Base-by-base conservation (phyloP, 2,113 vertebrate genomes). In the Salvelinus alpinus region DNA sequence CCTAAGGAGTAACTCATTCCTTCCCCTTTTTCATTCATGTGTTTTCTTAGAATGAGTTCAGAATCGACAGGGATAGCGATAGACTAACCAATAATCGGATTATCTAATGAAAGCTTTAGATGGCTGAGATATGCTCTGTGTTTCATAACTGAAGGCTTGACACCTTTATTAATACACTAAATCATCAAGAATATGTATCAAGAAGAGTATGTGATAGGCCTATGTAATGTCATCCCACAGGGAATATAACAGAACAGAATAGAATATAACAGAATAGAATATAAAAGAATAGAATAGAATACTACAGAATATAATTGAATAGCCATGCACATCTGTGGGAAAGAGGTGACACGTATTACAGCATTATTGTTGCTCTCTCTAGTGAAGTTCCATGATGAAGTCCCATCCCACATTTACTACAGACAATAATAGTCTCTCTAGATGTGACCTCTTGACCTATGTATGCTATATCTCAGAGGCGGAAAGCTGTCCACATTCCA, bases 401-500 rank as follows among this genome's bases (percentile, higher is more conserved):
- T 57, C 59, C 31, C 22, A 48, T 77, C 66, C 73, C 31, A 34
- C 78, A 80, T 76, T 66, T 73, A 44, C 44, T 20, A 59, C 67
- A 64, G 60, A 24, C 59, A 11, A 44, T 44, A 44, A 44, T 44
- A 44, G 8, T 44, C 2, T 71, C 27, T 78, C 71, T 62, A 82
- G n/a, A 74, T 74, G 25, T 75, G 84, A 77, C 88, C 84, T 77
- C 78, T 77, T 88, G 87, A 89, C 86, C 85, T 44, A 70, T 14
- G 64, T 62, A 66, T 81, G 77, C 73, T 81, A 73, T 86, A 80
- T 74, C 64, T 64, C 70, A 79, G 82, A 85, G 90, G 88, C 80
- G 83, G 83, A 38, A 5, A 27, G 38, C 74, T 44, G 77, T 69
- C 80, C 79, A 78, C 88, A 90, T 91, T 88, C 87, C 84, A 76